These are phyloP conservation scores for Beris morrisii DNA, from an alignment of 2,888 invertebrate species.

Conservation along the genomic window DNA sequence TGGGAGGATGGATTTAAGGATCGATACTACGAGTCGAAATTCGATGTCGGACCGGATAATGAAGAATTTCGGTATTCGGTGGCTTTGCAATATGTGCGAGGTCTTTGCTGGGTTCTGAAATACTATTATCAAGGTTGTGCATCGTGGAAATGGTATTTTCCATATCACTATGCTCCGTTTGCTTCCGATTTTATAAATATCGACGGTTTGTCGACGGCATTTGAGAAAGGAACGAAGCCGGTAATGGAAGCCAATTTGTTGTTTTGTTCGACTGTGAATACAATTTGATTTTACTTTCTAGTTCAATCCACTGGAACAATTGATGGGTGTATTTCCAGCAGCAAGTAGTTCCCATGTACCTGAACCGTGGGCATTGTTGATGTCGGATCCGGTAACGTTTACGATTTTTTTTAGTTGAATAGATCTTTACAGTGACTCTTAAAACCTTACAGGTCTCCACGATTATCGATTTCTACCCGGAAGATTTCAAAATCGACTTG, in stretches of 20 bases:
- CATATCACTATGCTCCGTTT: constrained; percentile 99
- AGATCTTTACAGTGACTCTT: constrained; percentile 16
- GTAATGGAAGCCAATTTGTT: constrained; percentile 58
- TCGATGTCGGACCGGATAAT: constrained; percentile 76
- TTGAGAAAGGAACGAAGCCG: constrained; percentile 85
- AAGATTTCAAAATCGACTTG: constrained; percentile 94
- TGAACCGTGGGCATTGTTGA: constrained; percentile 86
- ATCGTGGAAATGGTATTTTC: constrained; percentile 99
- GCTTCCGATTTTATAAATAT: constrained; percentile 98
- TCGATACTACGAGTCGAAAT: constrained; percentile 94
- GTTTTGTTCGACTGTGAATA: not conserved
- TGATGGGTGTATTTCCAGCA: constrained; percentile 99
- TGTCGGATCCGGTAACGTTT: constrained; percentile 78
- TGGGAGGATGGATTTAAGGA: constrained; percentile 99
- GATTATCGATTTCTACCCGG: constrained; percentile 98
- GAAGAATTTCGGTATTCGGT: constrained; percentile 88
- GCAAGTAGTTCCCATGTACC: constrained; percentile 95
- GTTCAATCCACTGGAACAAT: constrained; percentile 96
- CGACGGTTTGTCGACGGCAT: constrained; percentile 79
- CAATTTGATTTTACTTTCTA: constrained; percentile 50
- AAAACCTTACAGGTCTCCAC: constrained; percentile 68
- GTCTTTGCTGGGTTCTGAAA: constrained; percentile 96
- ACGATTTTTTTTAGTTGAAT: constrained; percentile 42
- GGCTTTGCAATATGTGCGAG: constrained; percentile 91
- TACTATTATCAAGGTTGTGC: constrained; percentile 99